These are phyloP conservation scores for Bubalus kerabau DNA, from an alignment of 2,113 vertebrate genomes.

Conservation along the genomic window DNA sequence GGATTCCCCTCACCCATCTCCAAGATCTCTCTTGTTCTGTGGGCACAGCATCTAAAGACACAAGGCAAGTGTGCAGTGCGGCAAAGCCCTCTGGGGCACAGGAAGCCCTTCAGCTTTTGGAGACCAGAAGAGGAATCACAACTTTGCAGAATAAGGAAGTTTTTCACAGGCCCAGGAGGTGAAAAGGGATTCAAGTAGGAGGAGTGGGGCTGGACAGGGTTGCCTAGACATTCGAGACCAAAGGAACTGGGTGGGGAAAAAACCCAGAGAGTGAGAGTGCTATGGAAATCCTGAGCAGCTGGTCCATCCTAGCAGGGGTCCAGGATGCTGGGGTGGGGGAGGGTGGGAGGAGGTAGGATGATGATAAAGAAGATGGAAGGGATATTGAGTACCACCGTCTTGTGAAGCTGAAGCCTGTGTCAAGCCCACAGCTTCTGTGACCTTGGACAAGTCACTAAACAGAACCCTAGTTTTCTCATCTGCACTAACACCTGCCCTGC, in stretches of 20 bases:
- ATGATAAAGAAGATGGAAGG: background rate
- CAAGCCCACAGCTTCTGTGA: background rate
- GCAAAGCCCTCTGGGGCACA: background rate
- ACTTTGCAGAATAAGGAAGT: background rate
- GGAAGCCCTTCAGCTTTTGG: background rate
- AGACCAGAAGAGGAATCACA: background rate
- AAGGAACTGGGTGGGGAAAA: background rate
- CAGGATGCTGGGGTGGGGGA: background rate
- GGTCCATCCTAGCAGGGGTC: background rate
- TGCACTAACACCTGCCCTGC: background rate
- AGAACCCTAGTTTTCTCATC: background rate
- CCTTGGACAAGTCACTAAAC: background rate
- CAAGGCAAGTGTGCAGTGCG: background rate
- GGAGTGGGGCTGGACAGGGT: background rate
- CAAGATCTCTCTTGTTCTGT: background rate
- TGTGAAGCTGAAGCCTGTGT: background rate
- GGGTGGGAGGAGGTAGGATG: background rate
- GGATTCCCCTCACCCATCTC: background rate
- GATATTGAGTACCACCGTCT: background rate
- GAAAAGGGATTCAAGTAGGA: background rate
- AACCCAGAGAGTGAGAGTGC: background rate
- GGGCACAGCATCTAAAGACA: background rate
- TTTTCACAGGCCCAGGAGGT: background rate
- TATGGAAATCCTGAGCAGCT: constrained; percentile 10
- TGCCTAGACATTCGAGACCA: background rate